These are phyloP conservation scores for Homarus americanus DNA, from an alignment of 1,140 invertebrate species.

Conservation along the genomic window DNA sequence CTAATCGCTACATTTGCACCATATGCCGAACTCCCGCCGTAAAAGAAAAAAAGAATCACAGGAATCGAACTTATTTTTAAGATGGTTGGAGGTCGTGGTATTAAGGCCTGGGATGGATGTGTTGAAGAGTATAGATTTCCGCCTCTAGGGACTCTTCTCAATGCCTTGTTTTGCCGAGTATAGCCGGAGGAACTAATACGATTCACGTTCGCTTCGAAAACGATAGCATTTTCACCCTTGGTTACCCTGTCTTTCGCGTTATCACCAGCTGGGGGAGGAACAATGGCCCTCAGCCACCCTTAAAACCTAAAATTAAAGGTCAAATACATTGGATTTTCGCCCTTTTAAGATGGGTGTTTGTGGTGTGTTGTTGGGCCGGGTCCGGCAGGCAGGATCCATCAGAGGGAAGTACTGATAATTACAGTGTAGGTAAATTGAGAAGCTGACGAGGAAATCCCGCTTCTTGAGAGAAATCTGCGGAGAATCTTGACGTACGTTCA, in stretches of 20 bases:
- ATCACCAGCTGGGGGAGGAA: neutral
- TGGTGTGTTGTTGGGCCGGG: conserved; percentile 16
- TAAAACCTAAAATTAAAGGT: conserved; percentile 19
- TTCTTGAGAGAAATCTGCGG: conserved; percentile 63
- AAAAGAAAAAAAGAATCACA: conserved; percentile 27
- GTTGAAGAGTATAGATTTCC: conserved; percentile 30
- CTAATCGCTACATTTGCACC: conserved; percentile 64
- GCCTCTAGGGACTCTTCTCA: conserved; percentile 4
- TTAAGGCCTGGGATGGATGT: neutral
- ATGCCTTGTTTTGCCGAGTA: neutral
- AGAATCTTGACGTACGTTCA: conserved; percentile 64
- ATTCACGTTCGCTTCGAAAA: conserved; percentile 11
- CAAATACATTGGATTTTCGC: conserved; percentile 30
- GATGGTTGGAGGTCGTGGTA: neutral
- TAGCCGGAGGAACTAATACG: conserved; percentile 6
- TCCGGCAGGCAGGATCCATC: conserved; percentile 58
- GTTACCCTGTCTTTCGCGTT: neutral
- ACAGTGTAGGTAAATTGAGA: conserved; percentile 70
- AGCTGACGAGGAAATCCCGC: conserved; percentile 68
- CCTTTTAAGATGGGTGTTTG: neutral
- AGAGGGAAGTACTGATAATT: conserved; percentile 69
- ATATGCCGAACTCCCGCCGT: conserved; percentile 16
- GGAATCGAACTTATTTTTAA: conserved; percentile 18
- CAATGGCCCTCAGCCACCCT: neutral
- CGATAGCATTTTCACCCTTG: conserved; percentile 45